Evolutionary conservation across 2,888 invertebrate species (phyloP).

Genomic region (Noctua comes): DNA sequence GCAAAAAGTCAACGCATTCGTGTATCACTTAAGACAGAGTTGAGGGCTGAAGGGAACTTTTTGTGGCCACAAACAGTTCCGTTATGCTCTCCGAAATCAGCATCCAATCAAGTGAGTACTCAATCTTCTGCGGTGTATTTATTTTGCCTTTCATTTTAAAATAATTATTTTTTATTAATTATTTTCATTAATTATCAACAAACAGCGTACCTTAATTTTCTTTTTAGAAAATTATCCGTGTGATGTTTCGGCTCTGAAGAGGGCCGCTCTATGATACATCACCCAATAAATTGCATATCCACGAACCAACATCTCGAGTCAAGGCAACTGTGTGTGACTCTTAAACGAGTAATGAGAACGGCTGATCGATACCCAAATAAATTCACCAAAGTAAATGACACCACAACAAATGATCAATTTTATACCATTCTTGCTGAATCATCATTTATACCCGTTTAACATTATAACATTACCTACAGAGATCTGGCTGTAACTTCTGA

Average conservation of each 20-base stretch:
- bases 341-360: constrained; percentile 73
- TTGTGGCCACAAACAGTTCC: constrained; percentile 55
- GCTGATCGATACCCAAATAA: constrained; percentile 79
- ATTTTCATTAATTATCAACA: neutral
- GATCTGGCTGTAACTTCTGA: constrained; percentile 26
- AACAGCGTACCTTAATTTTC: neutral
- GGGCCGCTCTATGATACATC: constrained; percentile 74
- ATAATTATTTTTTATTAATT: too few relatives aligned
- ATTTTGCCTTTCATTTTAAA: constrained; percentile 3
- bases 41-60: constrained; percentile 65
- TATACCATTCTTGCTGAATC: constrained; percentile 65
- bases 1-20: constrained; percentile 82
- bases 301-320: constrained; percentile 72
- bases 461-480: constrained; percentile 39
- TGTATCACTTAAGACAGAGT: constrained; percentile 70
- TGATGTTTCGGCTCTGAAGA: constrained; percentile 71
- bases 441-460: constrained; percentile 50
- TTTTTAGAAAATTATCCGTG: constrained; percentile 50
- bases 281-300: constrained; percentile 78
- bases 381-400: constrained; percentile 74
- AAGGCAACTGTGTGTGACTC: constrained; percentile 72
- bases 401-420: constrained; percentile 74
- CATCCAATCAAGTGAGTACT: constrained; percentile 15
- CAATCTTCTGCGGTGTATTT: constrained; percentile 12
- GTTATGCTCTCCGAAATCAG: constrained; percentile 44